Evolutionary conservation across 37 sponge, comb jelly and placozoan species (phyloP).

Genomic region (Mnemiopsis leidyi): DNA sequence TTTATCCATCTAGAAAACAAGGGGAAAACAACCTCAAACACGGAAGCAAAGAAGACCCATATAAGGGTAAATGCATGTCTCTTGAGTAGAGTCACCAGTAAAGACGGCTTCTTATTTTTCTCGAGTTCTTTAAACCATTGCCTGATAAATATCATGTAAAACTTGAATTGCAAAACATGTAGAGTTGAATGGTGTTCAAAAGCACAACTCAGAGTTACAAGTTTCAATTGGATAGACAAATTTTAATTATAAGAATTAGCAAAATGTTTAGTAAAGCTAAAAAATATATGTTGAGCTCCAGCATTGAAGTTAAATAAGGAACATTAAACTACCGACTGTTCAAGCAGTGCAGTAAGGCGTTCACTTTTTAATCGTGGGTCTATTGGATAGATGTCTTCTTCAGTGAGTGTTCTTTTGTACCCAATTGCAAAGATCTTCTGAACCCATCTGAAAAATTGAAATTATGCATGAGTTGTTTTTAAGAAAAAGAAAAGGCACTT

Average conservation of each 20-base stretch:
- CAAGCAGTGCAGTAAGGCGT: constrained; percentile 43
- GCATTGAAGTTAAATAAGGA: too few relatives aligned
- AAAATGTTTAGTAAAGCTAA: too few relatives aligned
- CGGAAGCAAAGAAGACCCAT: not conserved
- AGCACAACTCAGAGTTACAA: not conserved
- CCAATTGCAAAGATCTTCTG: not conserved
- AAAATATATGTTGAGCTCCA: too few relatives aligned
- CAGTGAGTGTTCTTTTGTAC: not conserved
- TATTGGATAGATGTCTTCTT: not conserved
- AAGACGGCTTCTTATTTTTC: not conserved
- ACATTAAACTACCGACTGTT: too few relatives aligned
- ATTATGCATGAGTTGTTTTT: too few relatives aligned
- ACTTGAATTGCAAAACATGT: too few relatives aligned
- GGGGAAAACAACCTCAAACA: not conserved
- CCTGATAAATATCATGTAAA: constrained; percentile 5
- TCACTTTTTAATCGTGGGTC: not conserved
- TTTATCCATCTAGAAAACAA: too few relatives aligned
- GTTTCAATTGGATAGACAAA: not conserved
- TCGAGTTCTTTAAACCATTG: constrained; percentile 22
- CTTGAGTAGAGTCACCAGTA: not conserved
- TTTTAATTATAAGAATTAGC: too few relatives aligned
- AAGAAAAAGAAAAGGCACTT: too few relatives aligned
- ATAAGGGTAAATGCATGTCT: not conserved
- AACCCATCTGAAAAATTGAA: constrained; percentile 45
- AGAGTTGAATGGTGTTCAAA: too few relatives aligned